Conservation (phyloP, 2,797 vertebrate genomes). For the Otolemur crassicaudatus region DNA sequence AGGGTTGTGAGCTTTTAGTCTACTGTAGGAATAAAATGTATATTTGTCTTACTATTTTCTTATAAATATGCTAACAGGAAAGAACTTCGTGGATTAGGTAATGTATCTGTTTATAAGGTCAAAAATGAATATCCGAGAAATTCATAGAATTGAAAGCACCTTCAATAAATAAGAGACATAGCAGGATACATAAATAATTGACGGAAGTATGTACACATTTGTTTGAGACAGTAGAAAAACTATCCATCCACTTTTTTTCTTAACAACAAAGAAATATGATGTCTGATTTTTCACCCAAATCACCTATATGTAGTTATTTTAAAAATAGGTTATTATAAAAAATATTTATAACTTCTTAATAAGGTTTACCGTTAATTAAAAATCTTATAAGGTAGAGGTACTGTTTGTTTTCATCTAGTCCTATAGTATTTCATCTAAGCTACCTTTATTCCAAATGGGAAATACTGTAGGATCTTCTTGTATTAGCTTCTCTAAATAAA, state of each 20-base stretch:
- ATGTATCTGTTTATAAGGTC: background rate
- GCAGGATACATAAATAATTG: background rate
- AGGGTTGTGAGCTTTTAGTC: background rate
- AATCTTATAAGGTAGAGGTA: background rate
- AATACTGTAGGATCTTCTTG: background rate
- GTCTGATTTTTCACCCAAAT: background rate
- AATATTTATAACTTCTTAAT: background rate
- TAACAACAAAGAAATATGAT: constrained; percentile 16
- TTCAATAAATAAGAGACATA: background rate
- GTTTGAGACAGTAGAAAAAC: background rate
- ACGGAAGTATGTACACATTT: background rate
- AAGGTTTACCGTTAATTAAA: background rate
- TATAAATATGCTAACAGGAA: background rate
- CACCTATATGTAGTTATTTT: background rate
- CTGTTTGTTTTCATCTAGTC: background rate
- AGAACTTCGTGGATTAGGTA: background rate
- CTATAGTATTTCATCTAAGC: background rate
- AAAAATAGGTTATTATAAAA: background rate
- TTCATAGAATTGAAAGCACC: background rate
- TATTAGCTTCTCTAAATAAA: background rate
- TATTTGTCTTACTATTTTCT: background rate
- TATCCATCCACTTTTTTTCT: background rate
- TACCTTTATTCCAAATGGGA: background rate
- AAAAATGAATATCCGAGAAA: background rate
- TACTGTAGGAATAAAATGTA: background rate